A percentile compares a stretch with the other conserved stretches of the same genome.
Evolutionary conservation across 1,140 invertebrate genomes (phyloP).

Genomic region (Drosophila serrata): DNA sequence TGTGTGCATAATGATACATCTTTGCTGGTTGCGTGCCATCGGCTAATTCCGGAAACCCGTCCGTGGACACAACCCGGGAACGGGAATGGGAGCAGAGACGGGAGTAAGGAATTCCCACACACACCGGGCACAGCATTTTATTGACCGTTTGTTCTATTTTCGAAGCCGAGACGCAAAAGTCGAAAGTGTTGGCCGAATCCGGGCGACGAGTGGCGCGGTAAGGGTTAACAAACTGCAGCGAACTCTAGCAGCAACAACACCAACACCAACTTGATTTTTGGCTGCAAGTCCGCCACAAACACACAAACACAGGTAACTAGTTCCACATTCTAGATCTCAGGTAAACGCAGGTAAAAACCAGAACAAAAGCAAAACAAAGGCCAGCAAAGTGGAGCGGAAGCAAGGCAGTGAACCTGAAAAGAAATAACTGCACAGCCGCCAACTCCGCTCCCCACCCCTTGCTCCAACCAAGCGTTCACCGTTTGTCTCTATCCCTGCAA

Average conservation of each 20-base stretch:
- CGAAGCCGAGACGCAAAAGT: constrained; percentile 57
- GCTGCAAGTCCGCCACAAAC: constrained; percentile 26
- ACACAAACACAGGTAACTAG: constrained; percentile 8
- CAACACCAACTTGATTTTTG: constrained; percentile 6
- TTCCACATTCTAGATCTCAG: constrained; percentile 30
- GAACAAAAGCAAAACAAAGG: constrained; percentile 66
- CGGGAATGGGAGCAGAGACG: constrained; percentile 53
- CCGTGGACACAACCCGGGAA: constrained; percentile 20
- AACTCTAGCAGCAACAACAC: constrained; percentile 57
- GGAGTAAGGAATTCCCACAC: constrained; percentile 38
- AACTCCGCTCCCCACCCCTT: constrained; percentile 6
- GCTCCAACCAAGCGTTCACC: constrained; percentile 2
- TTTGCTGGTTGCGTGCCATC: constrained; percentile 59
- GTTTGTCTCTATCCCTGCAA: constrained; percentile 4
- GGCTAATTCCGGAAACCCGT: constrained; percentile 70
- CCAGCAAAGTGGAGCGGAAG: constrained; percentile 73
- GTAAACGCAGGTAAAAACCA: constrained; percentile 35
- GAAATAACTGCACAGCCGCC: constrained; percentile 63
- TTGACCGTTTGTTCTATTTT: constrained; percentile 37
- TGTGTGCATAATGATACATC: constrained; percentile 59
- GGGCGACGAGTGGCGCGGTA: constrained; percentile 12
- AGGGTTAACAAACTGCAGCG: constrained; percentile 72
- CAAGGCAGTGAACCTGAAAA: constrained; percentile 73
- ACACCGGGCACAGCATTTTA: constrained; percentile 8
- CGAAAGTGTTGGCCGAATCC: constrained; percentile 41